Base-by-base conservation (phyloP, 2,888 invertebrate genomes). In the Drosophila ustulata region DNA sequence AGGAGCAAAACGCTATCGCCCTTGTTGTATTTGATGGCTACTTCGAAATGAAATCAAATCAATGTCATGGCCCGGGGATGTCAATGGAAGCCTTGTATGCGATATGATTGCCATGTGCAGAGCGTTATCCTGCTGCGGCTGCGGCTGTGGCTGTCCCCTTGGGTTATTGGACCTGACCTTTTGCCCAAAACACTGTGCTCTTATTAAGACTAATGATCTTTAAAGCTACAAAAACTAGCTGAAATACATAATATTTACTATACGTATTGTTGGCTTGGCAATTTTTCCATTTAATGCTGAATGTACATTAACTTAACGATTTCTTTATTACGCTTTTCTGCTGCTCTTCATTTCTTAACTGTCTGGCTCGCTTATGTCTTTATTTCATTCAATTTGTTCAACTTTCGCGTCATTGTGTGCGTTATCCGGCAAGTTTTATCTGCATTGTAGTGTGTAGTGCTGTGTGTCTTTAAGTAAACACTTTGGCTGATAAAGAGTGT, bases 31-130 rank as follows among this genome's bases (percentile, higher is more conserved):
- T 83, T 73, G 65, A 72, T 71, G 67, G 74, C 51, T 51, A 43
- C 34, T 50, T 43, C 26, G 49, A 30, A 39, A 49, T 58, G 65
- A 71, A 83, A 83, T 86, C 83, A 80, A 86, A 83, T 83, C 83
- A 83, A 80, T 78, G 86, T 83, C 83, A 41, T 66, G 66, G 13
- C 53, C 66, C 49, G 39, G 50, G 66, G 59, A 45, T 26, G 32
- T 43, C 47, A 53, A 53, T 49, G 63, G 18, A 39, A 41, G 47
- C 47, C 63, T 43, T 63, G 55, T 55, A 30, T 30, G 39, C 7
- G 37, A 58, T 58, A 49, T 39, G 68, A 67, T 59, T 59, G 50
- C 32, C 45, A 39, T 57, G 67, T 45, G 53, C 18, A 18, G 18
- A 18, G 18, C 18, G 18, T 18, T 18, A 18, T 18, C 18, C 55